These are phyloP conservation scores for Eucidaris tribuloides DNA, from an alignment of 35 echinoderm and acorn worm genomes.

Conservation along the genomic window DNA sequence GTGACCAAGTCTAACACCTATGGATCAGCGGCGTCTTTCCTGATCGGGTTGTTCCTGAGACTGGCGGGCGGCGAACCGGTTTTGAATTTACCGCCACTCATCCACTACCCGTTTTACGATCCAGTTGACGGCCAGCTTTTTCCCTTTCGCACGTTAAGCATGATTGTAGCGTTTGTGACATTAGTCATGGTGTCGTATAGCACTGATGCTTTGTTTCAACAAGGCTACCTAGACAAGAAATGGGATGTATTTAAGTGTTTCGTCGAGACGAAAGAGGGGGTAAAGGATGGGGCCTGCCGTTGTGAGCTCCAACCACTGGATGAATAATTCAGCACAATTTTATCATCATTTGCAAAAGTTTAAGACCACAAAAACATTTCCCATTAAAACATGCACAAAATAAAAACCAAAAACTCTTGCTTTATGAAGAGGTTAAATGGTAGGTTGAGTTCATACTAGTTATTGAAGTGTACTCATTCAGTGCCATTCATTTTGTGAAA, in stretches of 20 bases:
- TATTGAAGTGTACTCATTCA: no score
- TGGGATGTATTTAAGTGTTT: slow-evolving; percentile 71
- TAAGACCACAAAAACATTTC: no score
- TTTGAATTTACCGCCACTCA: slow-evolving; percentile 51
- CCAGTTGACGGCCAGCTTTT: slow-evolving; percentile 63
- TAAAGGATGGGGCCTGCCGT: no score
- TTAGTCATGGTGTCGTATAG: slow-evolving; percentile 55
- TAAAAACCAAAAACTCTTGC: no score
- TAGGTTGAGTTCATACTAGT: no score
- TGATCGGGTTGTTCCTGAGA: slow-evolving; percentile 75
- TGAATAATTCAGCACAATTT: no score
- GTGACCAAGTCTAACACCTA: slow-evolving; percentile 79
- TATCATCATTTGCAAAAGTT: no score
- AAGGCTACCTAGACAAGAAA: slow-evolving; percentile 5
- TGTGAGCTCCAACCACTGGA: no score
- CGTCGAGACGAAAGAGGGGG: neutral
- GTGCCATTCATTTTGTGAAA: no score
- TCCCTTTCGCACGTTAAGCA: slow-evolving; percentile 74
- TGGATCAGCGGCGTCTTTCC: slow-evolving; percentile 62
- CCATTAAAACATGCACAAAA: no score
- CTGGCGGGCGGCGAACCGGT: slow-evolving; percentile 58
- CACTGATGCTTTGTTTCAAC: slow-evolving; percentile 49
- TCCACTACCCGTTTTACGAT: slow-evolving; percentile 69
- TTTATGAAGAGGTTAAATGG: no score
- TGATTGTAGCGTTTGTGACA: slow-evolving; percentile 64